Conservation (phyloP, 2,113 vertebrate genomes). For the Syrrhaptes paradoxus region DNA sequence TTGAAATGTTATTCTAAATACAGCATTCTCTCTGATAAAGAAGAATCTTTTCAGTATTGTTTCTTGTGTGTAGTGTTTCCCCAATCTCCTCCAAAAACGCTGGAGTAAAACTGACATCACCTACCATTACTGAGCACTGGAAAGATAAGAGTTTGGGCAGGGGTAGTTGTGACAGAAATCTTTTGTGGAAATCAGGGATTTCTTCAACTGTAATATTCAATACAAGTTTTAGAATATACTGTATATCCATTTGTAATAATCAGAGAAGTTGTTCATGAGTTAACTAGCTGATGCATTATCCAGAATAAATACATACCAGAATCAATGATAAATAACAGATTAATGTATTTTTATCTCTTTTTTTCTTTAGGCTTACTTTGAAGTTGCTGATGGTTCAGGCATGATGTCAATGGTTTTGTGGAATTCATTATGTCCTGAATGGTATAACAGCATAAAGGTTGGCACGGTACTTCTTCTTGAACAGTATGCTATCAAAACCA, state of each 20-base stretch:
- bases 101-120: background rate
- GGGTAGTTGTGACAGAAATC: background rate
- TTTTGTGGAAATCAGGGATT: background rate
- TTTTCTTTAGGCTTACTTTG: conserved; percentile 84
- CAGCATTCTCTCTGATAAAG: background rate
- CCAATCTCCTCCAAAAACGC: background rate
- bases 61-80: background rate
- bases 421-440: conserved; percentile 89
- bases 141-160: background rate
- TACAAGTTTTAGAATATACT: background rate
- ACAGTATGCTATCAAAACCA: conserved; percentile 83
- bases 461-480: conserved; percentile 87
- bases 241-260: background rate
- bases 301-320: background rate
- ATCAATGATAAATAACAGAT: background rate
- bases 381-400: conserved; percentile 91
- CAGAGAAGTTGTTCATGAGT: background rate
- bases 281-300: background rate
- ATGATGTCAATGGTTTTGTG: conserved; percentile 90
- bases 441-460: conserved; percentile 85
- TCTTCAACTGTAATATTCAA: background rate
- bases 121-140: background rate
- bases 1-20: background rate
- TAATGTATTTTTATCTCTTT: background rate
- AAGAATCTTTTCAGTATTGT: background rate